Percentiles rank a stretch among this genome's conserved stretches.
Conservation (phyloP, 1,140 invertebrate genomes). For the Anastrepha obliqua region DNA sequence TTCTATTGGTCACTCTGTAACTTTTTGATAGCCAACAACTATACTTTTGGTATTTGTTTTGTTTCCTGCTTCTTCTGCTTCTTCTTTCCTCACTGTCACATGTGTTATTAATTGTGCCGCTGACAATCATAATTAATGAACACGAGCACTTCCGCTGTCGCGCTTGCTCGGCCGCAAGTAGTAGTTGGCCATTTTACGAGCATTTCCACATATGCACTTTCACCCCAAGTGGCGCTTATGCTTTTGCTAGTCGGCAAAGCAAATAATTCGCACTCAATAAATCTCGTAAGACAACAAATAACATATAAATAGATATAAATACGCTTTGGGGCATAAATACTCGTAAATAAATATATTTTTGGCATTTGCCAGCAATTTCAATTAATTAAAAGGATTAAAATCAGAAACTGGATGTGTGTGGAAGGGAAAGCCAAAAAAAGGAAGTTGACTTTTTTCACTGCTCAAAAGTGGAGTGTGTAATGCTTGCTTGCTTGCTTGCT, state of each 20-base stretch:
- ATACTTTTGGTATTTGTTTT: background rate
- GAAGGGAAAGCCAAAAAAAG: background rate
- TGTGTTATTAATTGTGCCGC: slow-evolving; percentile 46
- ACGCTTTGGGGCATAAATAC: slow-evolving; percentile 47
- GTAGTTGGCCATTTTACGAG: too few relatives aligned
- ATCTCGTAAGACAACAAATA: slow-evolving; percentile 49
- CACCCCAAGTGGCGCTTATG: background rate
- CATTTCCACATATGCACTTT: background rate
- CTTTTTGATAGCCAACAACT: background rate
- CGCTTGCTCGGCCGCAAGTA: background rate
- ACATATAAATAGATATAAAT: slow-evolving; percentile 40
- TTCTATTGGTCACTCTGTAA: background rate
- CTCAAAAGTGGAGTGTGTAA: background rate
- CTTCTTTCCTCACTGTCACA: background rate
- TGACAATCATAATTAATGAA: slow-evolving; percentile 55
- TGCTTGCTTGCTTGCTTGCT: background rate
- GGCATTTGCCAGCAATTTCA: slow-evolving; percentile 53
- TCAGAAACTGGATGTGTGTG: background rate
- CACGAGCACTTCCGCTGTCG: slow-evolving; percentile 47
- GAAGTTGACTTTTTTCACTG: slow-evolving; percentile 6
- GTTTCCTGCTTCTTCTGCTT: background rate
- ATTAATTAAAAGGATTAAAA: slow-evolving; percentile 56
- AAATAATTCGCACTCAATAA: slow-evolving; percentile 55
- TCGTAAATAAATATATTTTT: slow-evolving; percentile 54
- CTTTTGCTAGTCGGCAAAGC: slow-evolving; percentile 28